Conservation (phyloP, 2,797 vertebrate genomes). For the Pteropus rufus region DNA sequence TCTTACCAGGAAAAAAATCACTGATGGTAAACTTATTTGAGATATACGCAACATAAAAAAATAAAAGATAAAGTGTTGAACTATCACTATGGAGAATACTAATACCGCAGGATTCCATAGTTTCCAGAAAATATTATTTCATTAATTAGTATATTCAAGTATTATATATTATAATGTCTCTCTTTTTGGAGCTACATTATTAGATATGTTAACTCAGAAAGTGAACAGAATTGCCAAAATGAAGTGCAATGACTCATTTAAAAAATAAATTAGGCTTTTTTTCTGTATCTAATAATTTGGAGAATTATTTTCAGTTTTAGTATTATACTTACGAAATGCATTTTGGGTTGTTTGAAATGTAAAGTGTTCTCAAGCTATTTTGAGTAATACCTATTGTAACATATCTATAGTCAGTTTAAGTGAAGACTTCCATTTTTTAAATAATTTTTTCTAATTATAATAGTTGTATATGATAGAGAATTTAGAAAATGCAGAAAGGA, state of each 20-base stretch:
- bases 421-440: neutral
- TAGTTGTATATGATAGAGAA: neutral
- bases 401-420: neutral
- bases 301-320: slow-evolving; percentile 27
- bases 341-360: slow-evolving; percentile 30
- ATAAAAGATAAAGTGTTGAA: neutral
- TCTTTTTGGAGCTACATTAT: neutral
- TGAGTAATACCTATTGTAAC: neutral
- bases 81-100: neutral
- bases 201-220: slow-evolving; percentile 29
- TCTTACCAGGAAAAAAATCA: neutral
- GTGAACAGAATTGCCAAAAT: neutral
- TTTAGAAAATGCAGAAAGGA: slow-evolving; percentile 5
- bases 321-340: neutral
- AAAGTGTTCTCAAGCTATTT: slow-evolving; percentile 37
- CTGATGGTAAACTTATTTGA: neutral
- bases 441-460: slow-evolving; percentile 27
- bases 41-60: neutral
- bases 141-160: slow-evolving; percentile 12
- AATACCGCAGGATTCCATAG: neutral
- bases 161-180: neutral
- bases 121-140: slow-evolving; percentile 3
- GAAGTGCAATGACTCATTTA: neutral
- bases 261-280: neutral
- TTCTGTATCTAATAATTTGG: neutral